Evolutionary conservation across 2,888 invertebrate species (phyloP), one percentile per base, ranked within the genome.

Genomic region (Stictocephala bisonia): DNA sequence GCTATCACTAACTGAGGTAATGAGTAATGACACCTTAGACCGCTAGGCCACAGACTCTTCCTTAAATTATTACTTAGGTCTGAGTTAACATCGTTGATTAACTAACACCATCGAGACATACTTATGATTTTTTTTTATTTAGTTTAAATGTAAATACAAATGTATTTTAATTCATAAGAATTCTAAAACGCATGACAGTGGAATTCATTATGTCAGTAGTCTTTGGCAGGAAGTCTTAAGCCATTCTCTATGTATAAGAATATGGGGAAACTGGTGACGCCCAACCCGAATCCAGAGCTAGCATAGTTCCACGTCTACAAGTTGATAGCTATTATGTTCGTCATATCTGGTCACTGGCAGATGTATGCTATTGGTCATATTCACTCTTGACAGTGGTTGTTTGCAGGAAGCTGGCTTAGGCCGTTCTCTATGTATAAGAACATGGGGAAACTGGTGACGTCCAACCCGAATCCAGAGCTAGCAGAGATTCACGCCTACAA

Each of bases 251-350:
- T 75, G 44, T 73, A 58, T 51, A 70, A 68, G 35, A 77, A 77
- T 60, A 72, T 77, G 11, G 60, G 74, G 29, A 77, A 77, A 29
- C 67, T 77, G 31, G 51, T 77, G 24, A 73, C 77, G 3, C 72
- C 72, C 50, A 76, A 75, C 41, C 72, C 77, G 24, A 75, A 72
- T 13, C 29, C 73, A 1, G 78, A 77, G 70, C 44, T 71, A 7
- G 58, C 70, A 26, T 56, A 71, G 58, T 71, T 71, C 22, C 70
- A 71, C 29, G 20, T 58, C 44, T 71, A 58, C 53, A 71, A 71
- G 31, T 7, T 71, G 58, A 31, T 71, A 9, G 53, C 70, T 29
- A 71, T 71, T 44, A 27, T 71, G 44, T 71, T 71, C 20, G 70
- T 71, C 15, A 53, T 71, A 24, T 41, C 70, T 1, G 70, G 70